Evolutionary conservation across 64 coral and sea anemone species (phyloP).

Genomic region (Acropora yongei): DNA sequence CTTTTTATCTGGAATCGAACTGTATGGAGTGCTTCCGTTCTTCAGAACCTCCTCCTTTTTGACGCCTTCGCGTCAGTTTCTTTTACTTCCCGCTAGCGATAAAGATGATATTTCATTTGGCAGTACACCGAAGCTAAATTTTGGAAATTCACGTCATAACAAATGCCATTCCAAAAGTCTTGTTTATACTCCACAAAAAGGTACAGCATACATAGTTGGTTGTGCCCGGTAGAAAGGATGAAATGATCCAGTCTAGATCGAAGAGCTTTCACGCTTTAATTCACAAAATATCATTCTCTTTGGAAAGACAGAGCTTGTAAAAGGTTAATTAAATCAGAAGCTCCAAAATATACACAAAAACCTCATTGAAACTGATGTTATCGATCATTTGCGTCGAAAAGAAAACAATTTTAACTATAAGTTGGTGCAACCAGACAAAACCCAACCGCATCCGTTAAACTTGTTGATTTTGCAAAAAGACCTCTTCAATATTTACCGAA

Average conservation of each 20-base stretch:
- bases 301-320: not conserved
- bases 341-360: not conserved
- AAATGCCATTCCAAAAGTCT: not conserved
- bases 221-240: no score
- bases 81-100: no score
- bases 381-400: no score
- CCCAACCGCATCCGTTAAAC: no score
- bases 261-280: not conserved
- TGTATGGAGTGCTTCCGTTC: conserved; percentile 80
- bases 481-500: no score
- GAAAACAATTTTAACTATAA: no score
- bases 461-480: no score
- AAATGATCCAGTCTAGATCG: not conserved
- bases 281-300: not conserved
- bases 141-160: conserved; percentile 7
- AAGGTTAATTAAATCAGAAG: not conserved
- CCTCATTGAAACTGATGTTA: no score
- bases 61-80: not conserved
- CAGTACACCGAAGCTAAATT: not conserved
- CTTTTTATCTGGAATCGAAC: conserved; percentile 80
- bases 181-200: not conserved
- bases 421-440: no score
- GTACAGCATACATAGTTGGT: no score
- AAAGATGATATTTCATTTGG: not conserved
- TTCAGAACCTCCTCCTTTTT: no score